A percentile compares a stretch with the other conserved stretches of the same genome.
phyloP scores from a whole-genome alignment of 2,797 vertebrate genomes.

The Onychomys arenicola region DNA sequence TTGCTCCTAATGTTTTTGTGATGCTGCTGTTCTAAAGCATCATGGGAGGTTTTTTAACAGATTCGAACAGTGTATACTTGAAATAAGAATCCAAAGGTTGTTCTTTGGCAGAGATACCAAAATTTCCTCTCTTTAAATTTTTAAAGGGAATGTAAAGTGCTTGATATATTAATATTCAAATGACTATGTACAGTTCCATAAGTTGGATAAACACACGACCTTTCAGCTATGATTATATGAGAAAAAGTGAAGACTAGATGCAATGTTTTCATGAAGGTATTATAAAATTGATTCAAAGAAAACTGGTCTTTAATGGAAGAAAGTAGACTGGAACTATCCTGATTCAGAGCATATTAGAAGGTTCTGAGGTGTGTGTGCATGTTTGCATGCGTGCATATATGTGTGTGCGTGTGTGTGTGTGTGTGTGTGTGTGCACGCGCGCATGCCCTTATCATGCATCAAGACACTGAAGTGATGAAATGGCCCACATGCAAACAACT shows the following conservation, averaged over 20 bases:
- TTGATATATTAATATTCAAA: not conserved
- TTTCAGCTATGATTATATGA: not conserved
- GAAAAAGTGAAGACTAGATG: not conserved
- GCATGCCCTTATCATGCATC: not conserved
- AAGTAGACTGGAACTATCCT: too few relatives aligned
- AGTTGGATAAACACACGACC: not conserved
- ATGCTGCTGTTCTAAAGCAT: not conserved
- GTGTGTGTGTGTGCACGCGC: not conserved
- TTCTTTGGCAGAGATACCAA: constrained; percentile 8
- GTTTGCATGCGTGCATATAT: not conserved
- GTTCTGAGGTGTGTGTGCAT: too few relatives aligned
- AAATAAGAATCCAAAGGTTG: constrained; percentile 30
- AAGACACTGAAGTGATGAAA: not conserved
- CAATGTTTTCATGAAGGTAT: constrained; percentile 15
- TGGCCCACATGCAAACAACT: fast-evolving
- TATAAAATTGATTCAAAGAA: constrained; percentile 57
- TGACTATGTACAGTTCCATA: not conserved
- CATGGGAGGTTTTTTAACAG: not conserved
- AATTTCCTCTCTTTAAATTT: not conserved
- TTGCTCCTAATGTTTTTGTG: not conserved
- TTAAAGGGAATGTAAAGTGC: not conserved
- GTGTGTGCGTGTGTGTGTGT: not conserved
- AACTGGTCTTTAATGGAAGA: not conserved
- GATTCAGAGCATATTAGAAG: too few relatives aligned
- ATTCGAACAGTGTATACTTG: not conserved